phyloP scores from a whole-genome alignment of 2,888 invertebrate species.

The Odontocerum albicorne region DNA sequence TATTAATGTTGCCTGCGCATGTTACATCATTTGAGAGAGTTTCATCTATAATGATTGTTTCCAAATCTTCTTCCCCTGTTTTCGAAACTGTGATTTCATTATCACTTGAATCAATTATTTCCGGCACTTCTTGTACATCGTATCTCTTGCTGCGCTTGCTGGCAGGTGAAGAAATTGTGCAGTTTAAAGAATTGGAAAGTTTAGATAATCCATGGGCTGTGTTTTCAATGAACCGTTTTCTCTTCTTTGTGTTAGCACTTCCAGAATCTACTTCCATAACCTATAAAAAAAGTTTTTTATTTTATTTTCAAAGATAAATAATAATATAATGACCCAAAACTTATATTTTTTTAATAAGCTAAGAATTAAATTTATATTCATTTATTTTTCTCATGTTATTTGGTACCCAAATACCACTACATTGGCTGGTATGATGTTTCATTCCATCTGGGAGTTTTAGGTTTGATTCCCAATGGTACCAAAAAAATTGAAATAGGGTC shows the following conservation, averaged over 20 bases:
- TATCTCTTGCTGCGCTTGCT: constrained; percentile 1
- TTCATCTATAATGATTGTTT: constrained; percentile 15
- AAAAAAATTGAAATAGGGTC: no score
- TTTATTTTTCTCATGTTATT: no score
- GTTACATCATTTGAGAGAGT: constrained; percentile 16
- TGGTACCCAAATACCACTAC: no score
- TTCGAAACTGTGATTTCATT: neutral
- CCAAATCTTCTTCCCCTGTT: neutral
- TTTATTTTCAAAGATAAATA: no score
- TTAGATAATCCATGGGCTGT: constrained; percentile 2
- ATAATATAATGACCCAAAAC: no score
- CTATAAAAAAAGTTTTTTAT: constrained; percentile 1
- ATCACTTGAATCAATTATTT: constrained; percentile 5
- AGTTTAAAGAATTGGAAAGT: neutral
- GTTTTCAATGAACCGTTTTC: constrained; percentile 1
- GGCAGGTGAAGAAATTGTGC: neutral
- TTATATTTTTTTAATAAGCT: no score
- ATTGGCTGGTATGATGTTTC: no score
- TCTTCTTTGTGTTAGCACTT: constrained; percentile 4
- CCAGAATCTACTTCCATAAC: neutral
- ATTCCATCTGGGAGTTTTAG: no score
- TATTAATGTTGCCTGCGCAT: neutral
- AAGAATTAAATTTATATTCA: no score
- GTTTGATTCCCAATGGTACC: no score
- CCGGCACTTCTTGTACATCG: neutral